These are phyloP conservation scores for Macroramphosus scolopax DNA, from an alignment of 2,797 vertebrate species.

Conservation along the genomic window DNA sequence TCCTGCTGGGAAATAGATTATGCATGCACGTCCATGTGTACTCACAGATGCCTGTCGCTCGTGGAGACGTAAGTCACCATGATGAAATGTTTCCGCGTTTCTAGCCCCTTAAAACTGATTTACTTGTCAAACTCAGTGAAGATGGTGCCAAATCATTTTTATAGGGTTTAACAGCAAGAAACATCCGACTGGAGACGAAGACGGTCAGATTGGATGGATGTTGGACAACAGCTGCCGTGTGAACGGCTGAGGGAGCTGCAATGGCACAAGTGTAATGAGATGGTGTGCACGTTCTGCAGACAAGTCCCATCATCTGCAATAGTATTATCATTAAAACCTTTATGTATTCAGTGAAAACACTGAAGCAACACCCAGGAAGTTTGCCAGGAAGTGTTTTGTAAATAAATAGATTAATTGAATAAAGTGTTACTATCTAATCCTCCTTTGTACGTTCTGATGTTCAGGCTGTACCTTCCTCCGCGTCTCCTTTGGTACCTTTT, in stretches of 20 bases:
- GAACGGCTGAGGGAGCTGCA: constrained; percentile 38
- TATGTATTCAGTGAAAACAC: no score
- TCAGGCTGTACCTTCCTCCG: constrained; percentile 9
- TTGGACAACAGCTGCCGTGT: constrained; percentile 41
- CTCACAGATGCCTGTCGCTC: constrained; percentile 71
- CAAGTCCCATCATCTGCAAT: constrained; percentile 16
- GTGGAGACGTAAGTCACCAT: constrained; percentile 48
- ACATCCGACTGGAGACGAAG: constrained; percentile 38
- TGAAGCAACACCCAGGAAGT: background rate
- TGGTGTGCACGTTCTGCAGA: no score
- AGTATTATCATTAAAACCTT: no score
- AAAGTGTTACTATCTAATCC: constrained; percentile 6
- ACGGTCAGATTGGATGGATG: constrained; percentile 35
- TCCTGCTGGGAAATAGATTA: constrained; percentile 62
- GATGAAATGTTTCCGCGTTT: constrained; percentile 61
- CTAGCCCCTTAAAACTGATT: constrained; percentile 57
- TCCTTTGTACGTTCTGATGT: constrained; percentile 9
- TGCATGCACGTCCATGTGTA: constrained; percentile 67
- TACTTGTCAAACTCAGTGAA: constrained; percentile 50
- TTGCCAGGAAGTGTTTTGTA: no score
- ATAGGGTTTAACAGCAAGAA: constrained; percentile 20
- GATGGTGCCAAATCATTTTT: constrained; percentile 30
- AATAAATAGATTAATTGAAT: no score
- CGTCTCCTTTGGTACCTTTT: constrained; percentile 39
- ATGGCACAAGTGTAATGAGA: no score